Evolutionary conservation across 1,140 invertebrate genomes (phyloP).

Genomic region (Papilio polytes): DNA sequence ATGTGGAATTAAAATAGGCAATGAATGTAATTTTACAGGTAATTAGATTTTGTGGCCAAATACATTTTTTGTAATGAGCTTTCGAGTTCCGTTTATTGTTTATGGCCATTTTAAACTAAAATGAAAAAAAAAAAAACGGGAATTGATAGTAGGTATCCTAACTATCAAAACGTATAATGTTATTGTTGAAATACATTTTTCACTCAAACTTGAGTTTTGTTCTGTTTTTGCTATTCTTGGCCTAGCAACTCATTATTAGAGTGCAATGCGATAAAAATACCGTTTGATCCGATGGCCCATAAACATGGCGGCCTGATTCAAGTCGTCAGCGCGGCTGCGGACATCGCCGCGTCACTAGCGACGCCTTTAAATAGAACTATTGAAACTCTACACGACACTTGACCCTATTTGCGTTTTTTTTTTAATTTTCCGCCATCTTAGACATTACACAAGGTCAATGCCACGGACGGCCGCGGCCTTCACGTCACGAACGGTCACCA

Average conservation of each 20-base stretch:
- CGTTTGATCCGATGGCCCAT: slow-evolving; percentile 63
- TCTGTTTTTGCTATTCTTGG: slow-evolving; percentile 1
- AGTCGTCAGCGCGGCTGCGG: slow-evolving; percentile 66
- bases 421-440: slow-evolving; percentile 52
- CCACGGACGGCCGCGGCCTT: slow-evolving; percentile 67
- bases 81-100: too few species aligned
- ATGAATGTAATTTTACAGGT: too few species aligned
- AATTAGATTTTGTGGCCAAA: too few species aligned
- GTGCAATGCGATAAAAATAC: slow-evolving; percentile 59
- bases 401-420: slow-evolving; percentile 68
- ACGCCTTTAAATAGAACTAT: slow-evolving; percentile 35
- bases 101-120: too few species aligned
- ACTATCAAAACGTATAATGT: too few species aligned
- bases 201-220: neutral
- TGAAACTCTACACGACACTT: slow-evolving; percentile 78
- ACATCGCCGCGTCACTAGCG: slow-evolving; percentile 60
- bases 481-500: slow-evolving; percentile 44
- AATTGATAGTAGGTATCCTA: too few species aligned
- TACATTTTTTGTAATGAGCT: too few species aligned
- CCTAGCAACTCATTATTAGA: slow-evolving; percentile 50
- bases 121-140: too few species aligned
- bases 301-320: slow-evolving; percentile 71
- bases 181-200: neutral
- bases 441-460: slow-evolving; percentile 76
- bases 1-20: too few species aligned